Evolutionary conservation across 2,797 vertebrate species (phyloP).

Genomic region (Scarus forsteni): DNA sequence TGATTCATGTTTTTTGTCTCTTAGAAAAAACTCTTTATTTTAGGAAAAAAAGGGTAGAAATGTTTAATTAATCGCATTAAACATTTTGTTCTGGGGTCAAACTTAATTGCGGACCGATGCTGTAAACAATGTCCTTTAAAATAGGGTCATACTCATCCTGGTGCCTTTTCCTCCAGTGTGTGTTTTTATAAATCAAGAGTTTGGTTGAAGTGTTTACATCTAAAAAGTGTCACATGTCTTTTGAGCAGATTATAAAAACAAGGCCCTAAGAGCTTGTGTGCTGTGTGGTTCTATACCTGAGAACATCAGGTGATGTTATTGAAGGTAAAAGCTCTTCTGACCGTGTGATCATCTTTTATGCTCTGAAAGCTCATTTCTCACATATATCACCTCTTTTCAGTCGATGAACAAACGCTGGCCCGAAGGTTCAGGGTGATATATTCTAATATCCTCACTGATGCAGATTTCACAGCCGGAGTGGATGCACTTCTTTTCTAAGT

Average conservation of each 20-base stretch:
- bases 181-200: too few relatives aligned
- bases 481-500: constrained; percentile 19
- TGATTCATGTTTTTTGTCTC: too few relatives aligned
- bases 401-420: constrained; percentile 17
- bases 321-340: not conserved
- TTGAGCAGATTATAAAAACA: not conserved
- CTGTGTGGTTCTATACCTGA: not conserved
- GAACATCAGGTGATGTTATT: constrained; percentile 8
- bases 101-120: too few relatives aligned
- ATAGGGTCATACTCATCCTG: too few relatives aligned
- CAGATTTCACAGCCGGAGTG: constrained; percentile 25
- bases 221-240: not conserved
- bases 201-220: too few relatives aligned
- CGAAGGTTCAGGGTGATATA: constrained; percentile 5
- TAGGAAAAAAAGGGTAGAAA: too few relatives aligned
- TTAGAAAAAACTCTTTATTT: too few relatives aligned
- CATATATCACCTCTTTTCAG: constrained; percentile 9
- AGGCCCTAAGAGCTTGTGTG: not conserved
- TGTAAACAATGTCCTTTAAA: too few relatives aligned
- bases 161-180: too few relatives aligned
- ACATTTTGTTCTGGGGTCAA: too few relatives aligned
- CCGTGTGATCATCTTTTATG: constrained; percentile 11
- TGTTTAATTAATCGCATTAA: too few relatives aligned
- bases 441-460: constrained; percentile 14
- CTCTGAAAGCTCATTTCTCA: not conserved